Percentiles rank a stretch among this genome's conserved stretches.
These are phyloP conservation scores for Eristalinus aeneus DNA, from an alignment of 2,888 invertebrate genomes.

Conservation along the genomic window DNA sequence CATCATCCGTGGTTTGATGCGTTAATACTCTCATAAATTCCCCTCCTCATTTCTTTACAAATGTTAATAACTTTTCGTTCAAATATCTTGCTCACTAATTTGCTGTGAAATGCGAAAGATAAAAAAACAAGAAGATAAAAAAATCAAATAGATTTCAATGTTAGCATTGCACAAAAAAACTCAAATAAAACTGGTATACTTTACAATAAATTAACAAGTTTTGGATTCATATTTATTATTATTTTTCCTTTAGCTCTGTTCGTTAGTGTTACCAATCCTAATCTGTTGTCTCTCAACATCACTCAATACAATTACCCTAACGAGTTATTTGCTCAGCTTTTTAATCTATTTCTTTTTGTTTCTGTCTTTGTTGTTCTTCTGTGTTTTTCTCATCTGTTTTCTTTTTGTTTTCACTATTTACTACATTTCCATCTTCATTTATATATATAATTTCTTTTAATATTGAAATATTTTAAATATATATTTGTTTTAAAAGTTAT, in stretches of 20 bases:
- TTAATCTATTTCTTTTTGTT: slow-evolving; percentile 26
- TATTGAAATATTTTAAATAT: slow-evolving; percentile 66
- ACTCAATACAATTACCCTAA: slow-evolving; percentile 64
- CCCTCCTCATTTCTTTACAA: slow-evolving; percentile 11
- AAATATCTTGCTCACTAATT: slow-evolving; percentile 23
- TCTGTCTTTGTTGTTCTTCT: neutral
- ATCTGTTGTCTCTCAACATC: slow-evolving; percentile 39
- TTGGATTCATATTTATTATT: slow-evolving; percentile 50
- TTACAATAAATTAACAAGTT: slow-evolving; percentile 47
- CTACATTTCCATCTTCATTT: slow-evolving; percentile 45
- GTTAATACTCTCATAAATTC: slow-evolving; percentile 5
- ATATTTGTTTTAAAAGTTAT: slow-evolving; percentile 55
- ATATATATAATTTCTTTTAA: slow-evolving; percentile 42
- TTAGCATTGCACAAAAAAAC: slow-evolving; percentile 56
- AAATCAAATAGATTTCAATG: slow-evolving; percentile 21
- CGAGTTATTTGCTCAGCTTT: slow-evolving; percentile 56
- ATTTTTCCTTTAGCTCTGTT: slow-evolving; percentile 45
- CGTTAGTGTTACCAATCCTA: neutral
- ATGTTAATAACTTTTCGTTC: slow-evolving; percentile 17
- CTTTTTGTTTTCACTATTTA: slow-evolving; percentile 39
- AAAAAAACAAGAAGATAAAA: neutral
- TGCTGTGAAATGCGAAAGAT: slow-evolving; percentile 36
- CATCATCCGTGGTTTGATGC: slow-evolving; percentile 17
- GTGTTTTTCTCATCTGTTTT: slow-evolving; percentile 5
- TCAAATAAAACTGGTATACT: slow-evolving; percentile 15